Evolutionary conservation across 2,888 invertebrate species (phyloP), one percentile per base, ranked within the genome.

Genomic region (Rugalucina vietnamica): DNA sequence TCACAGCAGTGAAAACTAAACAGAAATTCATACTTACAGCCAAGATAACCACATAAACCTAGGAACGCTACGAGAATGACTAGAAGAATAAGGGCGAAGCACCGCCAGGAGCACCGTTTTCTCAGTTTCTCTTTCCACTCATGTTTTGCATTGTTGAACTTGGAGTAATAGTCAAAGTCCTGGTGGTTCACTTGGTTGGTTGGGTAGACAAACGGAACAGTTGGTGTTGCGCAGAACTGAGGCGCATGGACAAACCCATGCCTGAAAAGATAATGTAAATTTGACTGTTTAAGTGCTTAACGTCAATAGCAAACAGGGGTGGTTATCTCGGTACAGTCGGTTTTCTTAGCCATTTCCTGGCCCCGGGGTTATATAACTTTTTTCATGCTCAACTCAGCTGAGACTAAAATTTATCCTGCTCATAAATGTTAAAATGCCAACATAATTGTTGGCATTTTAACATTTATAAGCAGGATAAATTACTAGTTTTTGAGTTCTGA

Each of bases 31-130:
- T 82, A 88, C 97, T 97, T 96, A 98, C 98, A 97, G 96, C 98
- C 98, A 96, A 98, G 98, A 96, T 98, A 98, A 93, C 98, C 97
- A 95, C 98, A 96, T 97, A 98, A 98, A 91, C 98, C 98, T 93
- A 98, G 97, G 94, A 98, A 96, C 93, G 97, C 97, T 94, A 98
- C 97, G 94, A 97, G 97, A 93, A 98, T 96, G 95, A 98, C 96
- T 95, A 98, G 98, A 96, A 98, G 97, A 93, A 97, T 97, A 95
- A 99, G 98, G 95, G 98, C 98, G 95, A 98, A 97, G 95, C 98
- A 98, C 96, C 98, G 98, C 99, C 99, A 99, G 95, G 98, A 98
- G 96, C 98, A 98, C 29, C 91, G 87, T 81, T 93, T 91, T 92
- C 90, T 90, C 34, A 94, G 82, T 78, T 93, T 92, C 85, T 94